Evolutionary conservation across 1,140 invertebrate genomes (phyloP).

Genomic region (Yoshiicerus persimilis): DNA sequence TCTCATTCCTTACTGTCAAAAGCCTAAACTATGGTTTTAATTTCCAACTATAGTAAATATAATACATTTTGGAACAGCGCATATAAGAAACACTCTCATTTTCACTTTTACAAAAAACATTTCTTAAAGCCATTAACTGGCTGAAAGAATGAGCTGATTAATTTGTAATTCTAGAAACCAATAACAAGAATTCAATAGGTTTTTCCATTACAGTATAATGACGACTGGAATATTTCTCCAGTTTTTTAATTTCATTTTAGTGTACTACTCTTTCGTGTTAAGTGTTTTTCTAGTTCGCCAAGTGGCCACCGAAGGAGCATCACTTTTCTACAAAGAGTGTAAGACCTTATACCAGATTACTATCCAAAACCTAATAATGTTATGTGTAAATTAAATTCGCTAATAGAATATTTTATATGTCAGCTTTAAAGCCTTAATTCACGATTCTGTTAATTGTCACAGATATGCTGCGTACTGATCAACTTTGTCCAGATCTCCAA

Average conservation of each 20-base stretch:
- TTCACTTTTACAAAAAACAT: background rate
- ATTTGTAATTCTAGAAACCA: background rate
- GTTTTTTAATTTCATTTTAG: background rate
- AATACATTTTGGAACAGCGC: background rate
- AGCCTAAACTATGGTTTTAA: background rate
- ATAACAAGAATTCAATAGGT: too few species aligned
- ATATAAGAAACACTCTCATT: background rate
- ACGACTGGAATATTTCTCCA: background rate
- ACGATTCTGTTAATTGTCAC: background rate
- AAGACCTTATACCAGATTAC: background rate
- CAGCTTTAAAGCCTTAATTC: background rate
- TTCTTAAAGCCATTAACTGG: background rate
- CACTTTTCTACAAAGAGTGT: background rate
- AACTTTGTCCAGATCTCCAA: slow-evolving; percentile 37
- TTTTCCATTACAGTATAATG: background rate
- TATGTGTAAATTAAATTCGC: too few species aligned
- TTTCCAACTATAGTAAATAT: background rate
- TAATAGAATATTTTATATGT: too few species aligned
- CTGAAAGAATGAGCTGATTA: background rate
- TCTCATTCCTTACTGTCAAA: too few species aligned
- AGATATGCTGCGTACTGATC: slow-evolving; percentile 27
- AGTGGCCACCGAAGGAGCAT: background rate
- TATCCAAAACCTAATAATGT: too few species aligned
- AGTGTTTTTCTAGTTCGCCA: background rate
- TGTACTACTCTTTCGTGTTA: background rate